These are phyloP conservation scores for Aurelia aurita complex sp. Pacific DNA, from an alignment of 30 jellyfish, hydroid and myxozoan species.

Conservation along the genomic window DNA sequence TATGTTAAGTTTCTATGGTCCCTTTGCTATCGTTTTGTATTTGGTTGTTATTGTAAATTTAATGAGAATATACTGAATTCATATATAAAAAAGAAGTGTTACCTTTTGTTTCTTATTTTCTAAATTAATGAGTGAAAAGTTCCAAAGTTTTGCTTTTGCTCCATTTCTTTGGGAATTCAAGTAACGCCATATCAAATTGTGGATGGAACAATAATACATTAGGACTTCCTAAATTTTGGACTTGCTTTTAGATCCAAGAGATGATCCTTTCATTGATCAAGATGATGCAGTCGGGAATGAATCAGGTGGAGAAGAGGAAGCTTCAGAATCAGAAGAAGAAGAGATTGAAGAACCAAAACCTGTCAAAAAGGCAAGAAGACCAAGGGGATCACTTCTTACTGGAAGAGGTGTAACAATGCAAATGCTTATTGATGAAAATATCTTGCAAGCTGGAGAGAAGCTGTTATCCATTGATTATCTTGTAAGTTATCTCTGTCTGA, in stretches of 20 bases:
- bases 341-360: conserved; percentile 43
- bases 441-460: conserved; percentile 88
- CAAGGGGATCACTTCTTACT: conserved; percentile 70
- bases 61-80: no score
- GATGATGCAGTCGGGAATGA: conserved; percentile 21
- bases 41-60: no score
- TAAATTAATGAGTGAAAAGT: no score
- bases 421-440: conserved; percentile 92
- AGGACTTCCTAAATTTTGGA: background rate
- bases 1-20: no score
- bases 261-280: background rate
- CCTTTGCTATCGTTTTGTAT: no score
- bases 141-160: no score
- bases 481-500: conserved; percentile 39
- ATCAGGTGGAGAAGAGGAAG: conserved; percentile 58
- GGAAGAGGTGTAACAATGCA: conserved; percentile 99
- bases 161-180: no score
- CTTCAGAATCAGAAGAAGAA: conserved; percentile 29
- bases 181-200: no score
- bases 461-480: conserved; percentile 80
- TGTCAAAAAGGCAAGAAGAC: conserved; percentile 36
- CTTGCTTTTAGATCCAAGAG: conserved; percentile 15
- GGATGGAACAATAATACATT: no score
- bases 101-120: no score
- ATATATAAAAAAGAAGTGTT: no score